Conservation (phyloP, 2,888 invertebrate genomes). For the Brachynemurus nebulosus region DNA sequence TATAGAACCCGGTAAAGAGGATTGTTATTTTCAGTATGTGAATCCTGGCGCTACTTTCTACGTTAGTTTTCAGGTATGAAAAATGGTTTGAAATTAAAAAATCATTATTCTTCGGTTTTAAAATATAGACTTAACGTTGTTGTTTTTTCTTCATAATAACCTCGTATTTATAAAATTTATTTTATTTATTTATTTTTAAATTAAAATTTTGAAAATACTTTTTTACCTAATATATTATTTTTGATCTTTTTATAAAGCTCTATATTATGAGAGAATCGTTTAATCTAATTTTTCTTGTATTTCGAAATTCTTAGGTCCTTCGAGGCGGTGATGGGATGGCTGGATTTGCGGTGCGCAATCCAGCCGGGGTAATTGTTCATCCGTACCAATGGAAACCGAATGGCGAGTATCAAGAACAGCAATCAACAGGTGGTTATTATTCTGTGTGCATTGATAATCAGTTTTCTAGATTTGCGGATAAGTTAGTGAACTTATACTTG, state of each 20-base stretch:
- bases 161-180: too few relatives aligned
- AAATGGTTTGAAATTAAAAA: too few relatives aligned
- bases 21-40: conserved; percentile 91
- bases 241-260: too few relatives aligned
- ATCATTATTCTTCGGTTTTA: too few relatives aligned
- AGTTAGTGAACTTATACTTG: conserved; percentile 78
- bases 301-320: conserved; percentile 50
- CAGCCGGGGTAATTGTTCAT: conserved; percentile 68
- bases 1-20: conserved; percentile 87
- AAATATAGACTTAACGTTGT: too few relatives aligned
- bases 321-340: conserved; percentile 91
- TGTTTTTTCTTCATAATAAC: too few relatives aligned
- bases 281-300: too few relatives aligned
- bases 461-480: conserved; percentile 80
- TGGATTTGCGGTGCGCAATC: conserved; percentile 80
- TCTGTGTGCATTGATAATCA: conserved; percentile 87
- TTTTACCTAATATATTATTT: too few relatives aligned
- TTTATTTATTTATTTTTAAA: too few relatives aligned
- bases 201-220: too few relatives aligned
- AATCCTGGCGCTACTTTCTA: conserved; percentile 85
- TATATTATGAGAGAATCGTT: too few relatives aligned
- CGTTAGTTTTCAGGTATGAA: conserved; percentile 77
- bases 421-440: conserved; percentile 72
- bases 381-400: conserved; percentile 86
- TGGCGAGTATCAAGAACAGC: conserved; percentile 76